Base-by-base conservation (phyloP, 2,113 vertebrate genomes). In the Brachirus orientalis region DNA sequence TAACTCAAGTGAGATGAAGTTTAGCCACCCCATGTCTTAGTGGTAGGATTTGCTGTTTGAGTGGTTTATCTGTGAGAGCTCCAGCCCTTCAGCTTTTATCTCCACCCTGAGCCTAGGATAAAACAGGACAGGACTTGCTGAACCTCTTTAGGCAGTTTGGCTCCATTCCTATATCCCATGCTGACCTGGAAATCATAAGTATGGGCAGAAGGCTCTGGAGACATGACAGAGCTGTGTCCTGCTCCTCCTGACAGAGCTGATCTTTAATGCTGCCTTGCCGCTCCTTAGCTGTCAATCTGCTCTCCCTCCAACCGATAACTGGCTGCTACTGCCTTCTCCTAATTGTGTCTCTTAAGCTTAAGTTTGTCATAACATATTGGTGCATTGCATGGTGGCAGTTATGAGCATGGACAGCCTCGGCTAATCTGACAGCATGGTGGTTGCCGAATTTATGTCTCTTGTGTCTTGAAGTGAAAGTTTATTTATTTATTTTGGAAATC, bases 261-360 rank as follows among this genome's bases (percentile, higher is more conserved):
- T 89, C 75, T 87, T 81, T 81, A 75, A 82, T 79, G 66, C 75
- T 4, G 19, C 68, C 73, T 80, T 72, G 59, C 74, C 61, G 84
- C 61, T 74, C 63, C 73, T 79, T 45, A 59, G 48, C 89, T 86
- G 86, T 90, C 89, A 83, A 62, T 89, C 85, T 80, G 41, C 59
- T 70, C 63, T 68, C 77, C 69, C 59, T 74, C 55, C 57, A 57
- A 64, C 82, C 63, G 38, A 75, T 82, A 85, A 82, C 72, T 61
- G 75, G 48, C 73, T 63, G 66, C 65, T 70, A 59, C 75, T 63
- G 52, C 71, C 69, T 64, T 67, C 64, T 82, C 65, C 83, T 88
- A 82, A 89, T 82, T 84, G 83, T 78, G 77, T 86, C 83, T 89
- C 78, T 77, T 79, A 78, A 84, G 80, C 87, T 86, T 69, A 75